Percentiles rank a stretch among this genome's conserved stretches.
phyloP scores from a whole-genome alignment of 1,140 invertebrate genomes.

The Drosophila leontia region DNA sequence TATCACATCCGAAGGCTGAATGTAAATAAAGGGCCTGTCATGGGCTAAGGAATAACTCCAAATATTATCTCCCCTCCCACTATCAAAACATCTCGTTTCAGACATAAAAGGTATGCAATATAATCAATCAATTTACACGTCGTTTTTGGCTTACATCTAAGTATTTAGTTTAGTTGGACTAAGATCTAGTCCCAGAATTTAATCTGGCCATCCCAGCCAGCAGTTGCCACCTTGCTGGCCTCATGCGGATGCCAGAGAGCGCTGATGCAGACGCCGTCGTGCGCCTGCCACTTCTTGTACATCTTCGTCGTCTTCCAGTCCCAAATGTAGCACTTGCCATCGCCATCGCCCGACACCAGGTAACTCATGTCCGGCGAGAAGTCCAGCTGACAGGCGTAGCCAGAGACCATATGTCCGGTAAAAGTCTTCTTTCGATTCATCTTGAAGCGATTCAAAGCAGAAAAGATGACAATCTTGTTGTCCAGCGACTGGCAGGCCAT shows the following conservation, averaged over 20 bases:
- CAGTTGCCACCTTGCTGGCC: slow-evolving; percentile 97
- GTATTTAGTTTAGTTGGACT: slow-evolving; percentile 1
- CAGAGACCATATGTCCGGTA: slow-evolving; percentile 99
- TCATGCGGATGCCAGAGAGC: slow-evolving; percentile 99
- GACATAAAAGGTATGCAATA: slow-evolving; percentile 25
- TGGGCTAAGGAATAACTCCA: not conserved
- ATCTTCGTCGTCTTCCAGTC: slow-evolving; percentile 99
- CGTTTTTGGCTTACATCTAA: slow-evolving; percentile 44
- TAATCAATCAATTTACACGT: slow-evolving; percentile 54
- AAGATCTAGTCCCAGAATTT: slow-evolving; percentile 97
- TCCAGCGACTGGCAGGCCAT: slow-evolving; percentile 99
- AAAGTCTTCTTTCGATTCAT: slow-evolving; percentile 99
- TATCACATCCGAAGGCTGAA: slow-evolving; percentile 52
- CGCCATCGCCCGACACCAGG: slow-evolving; percentile 99
- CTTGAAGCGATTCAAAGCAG: slow-evolving; percentile 98
- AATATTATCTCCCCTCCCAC: not conserved
- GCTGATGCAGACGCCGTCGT: slow-evolving; percentile 98
- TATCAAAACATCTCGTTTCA: not conserved
- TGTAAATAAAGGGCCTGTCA: slow-evolving; percentile 26
- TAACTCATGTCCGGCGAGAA: slow-evolving; percentile 99
- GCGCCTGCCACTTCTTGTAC: slow-evolving; percentile 99
- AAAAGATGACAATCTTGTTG: slow-evolving; percentile 99
- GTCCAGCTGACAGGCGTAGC: slow-evolving; percentile 98
- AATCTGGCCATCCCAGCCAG: slow-evolving; percentile 99
- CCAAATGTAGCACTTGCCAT: slow-evolving; percentile 99